Percentiles rank a stretch among this genome's conserved stretches.
phyloP scores from a whole-genome alignment of 2,113 vertebrate species.

The Eretmochelys imbricata region DNA sequence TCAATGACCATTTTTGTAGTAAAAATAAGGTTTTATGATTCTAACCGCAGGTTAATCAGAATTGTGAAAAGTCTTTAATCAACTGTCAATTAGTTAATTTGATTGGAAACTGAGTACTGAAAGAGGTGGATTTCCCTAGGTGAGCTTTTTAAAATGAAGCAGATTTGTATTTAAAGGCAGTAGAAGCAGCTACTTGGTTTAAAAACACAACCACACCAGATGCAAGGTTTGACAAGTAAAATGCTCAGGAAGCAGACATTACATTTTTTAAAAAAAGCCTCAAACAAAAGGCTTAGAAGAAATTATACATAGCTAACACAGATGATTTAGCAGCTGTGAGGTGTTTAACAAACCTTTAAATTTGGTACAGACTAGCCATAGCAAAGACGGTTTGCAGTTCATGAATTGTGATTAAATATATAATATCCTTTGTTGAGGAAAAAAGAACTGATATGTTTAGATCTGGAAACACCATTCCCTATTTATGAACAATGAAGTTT shows the following conservation, averaged over 20 bases:
- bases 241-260: neutral
- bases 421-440: neutral
- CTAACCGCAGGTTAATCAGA: neutral
- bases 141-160: neutral
- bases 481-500: rapidly evolving
- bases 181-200: neutral
- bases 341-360: neutral
- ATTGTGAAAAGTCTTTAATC: neutral
- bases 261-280: neutral
- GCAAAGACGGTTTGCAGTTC: neutral
- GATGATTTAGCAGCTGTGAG: neutral
- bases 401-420: neutral
- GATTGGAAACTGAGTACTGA: constrained; percentile 14
- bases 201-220: neutral
- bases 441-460: neutral
- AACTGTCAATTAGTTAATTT: constrained; percentile 35
- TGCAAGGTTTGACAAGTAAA: neutral
- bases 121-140: neutral
- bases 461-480: neutral
- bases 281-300: neutral
- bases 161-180: neutral
- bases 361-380: rapidly evolving
- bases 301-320: neutral
- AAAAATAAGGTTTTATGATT: neutral
- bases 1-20: neutral